These are phyloP conservation scores for Lithophane socia DNA, from an alignment of 2,888 invertebrate genomes.

Conservation along the genomic window DNA sequence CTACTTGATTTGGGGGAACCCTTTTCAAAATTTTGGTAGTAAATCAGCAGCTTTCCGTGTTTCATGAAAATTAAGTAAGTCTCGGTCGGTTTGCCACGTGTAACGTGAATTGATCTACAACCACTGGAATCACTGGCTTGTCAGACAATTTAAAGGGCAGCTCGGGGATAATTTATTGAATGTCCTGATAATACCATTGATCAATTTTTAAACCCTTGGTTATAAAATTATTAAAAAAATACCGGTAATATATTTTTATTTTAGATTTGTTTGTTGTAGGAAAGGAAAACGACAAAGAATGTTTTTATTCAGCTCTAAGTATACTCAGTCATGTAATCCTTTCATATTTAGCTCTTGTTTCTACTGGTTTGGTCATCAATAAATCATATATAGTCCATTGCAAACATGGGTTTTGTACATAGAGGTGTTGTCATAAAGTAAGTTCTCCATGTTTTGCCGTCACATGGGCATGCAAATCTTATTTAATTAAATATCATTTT, in stretches of 20 bases:
- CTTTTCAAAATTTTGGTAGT: conserved; percentile 24
- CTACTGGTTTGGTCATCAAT: background rate
- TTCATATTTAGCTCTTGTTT: background rate
- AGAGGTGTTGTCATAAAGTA: no score
- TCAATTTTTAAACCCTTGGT: background rate
- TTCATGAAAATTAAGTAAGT: conserved; percentile 35
- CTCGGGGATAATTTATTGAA: conserved; percentile 4
- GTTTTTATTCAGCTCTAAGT: no score
- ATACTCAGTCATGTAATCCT: no score
- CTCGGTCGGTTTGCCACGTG: conserved; percentile 1
- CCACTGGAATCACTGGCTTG: background rate
- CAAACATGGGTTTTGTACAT: no score
- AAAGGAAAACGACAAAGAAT: no score
- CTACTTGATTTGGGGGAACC: conserved; percentile 1
- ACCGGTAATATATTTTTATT: background rate
- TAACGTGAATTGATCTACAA: conserved; percentile 31
- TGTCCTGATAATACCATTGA: conserved; percentile 3
- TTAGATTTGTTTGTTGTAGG: background rate
- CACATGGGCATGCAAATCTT: no score
- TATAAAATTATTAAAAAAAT: no score
- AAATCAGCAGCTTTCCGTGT: conserved; percentile 45
- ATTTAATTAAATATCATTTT: no score
- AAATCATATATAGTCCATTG: no score
- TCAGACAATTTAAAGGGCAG: conserved; percentile 2
- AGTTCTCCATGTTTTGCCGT: no score